phyloP scores from a whole-genome alignment of 1,140 invertebrate species.

The Pseudachorutes palmiensis region DNA sequence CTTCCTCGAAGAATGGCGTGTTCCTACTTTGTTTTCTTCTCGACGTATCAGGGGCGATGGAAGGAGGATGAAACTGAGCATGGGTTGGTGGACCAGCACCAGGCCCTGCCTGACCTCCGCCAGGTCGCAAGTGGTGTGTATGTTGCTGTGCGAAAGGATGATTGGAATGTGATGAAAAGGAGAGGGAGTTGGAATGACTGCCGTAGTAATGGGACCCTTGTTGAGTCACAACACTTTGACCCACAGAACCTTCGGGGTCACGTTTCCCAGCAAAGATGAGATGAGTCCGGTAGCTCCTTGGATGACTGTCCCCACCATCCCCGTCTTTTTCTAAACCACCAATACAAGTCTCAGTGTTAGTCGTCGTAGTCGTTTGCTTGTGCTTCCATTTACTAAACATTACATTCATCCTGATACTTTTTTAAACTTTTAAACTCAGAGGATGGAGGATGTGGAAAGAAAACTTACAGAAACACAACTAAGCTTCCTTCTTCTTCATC shows the following conservation, averaged over 20 bases:
- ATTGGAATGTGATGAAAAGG: conserved; percentile 37
- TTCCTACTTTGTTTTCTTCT: conserved; percentile 25
- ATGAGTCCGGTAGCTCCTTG: conserved; percentile 36
- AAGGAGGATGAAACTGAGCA: neutral
- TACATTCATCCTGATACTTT: conserved; percentile 28
- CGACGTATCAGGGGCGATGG: neutral
- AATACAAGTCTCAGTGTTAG: conserved; percentile 14
- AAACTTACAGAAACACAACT: too few relatives aligned
- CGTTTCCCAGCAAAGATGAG: conserved; percentile 38
- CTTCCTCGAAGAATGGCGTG: conserved; percentile 19
- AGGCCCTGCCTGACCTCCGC: neutral
- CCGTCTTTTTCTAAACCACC: conserved; percentile 33
- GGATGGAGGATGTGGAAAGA: too few relatives aligned
- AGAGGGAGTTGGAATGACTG: conserved; percentile 18
- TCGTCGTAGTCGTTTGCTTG: conserved; percentile 21
- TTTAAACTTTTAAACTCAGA: too few relatives aligned
- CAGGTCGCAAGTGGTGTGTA: conserved; percentile 12
- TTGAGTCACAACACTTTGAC: conserved; percentile 27
- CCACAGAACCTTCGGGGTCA: conserved; percentile 28
- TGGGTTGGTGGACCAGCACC: neutral
- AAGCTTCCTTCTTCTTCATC: too few relatives aligned
- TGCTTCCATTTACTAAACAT: conserved; percentile 37
- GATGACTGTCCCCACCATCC: conserved; percentile 30
- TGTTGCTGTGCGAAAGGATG: conserved; percentile 36
- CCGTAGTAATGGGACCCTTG: conserved; percentile 25